phyloP scores from a whole-genome alignment of 2,113 vertebrate species.

The Periophthalmus modestus region DNA sequence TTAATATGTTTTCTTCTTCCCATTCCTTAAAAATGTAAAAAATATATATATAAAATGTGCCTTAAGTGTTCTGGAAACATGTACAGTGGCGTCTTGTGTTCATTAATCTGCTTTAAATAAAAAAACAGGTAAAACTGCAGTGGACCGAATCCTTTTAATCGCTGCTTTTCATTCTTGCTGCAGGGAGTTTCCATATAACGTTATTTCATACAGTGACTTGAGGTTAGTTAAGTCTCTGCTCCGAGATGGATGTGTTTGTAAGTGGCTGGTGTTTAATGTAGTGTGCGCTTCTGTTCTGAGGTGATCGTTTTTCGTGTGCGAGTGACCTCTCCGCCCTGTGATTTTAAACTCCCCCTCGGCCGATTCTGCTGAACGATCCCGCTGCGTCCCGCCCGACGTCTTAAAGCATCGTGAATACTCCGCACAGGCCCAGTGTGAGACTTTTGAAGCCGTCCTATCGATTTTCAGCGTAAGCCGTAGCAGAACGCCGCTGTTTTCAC shows the following conservation, averaged over 20 bases:
- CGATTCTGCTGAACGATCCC: neutral
- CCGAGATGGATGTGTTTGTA: neutral
- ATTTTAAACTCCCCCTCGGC: neutral
- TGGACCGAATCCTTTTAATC: no score
- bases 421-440: slow-evolving; percentile 14
- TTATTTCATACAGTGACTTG: neutral
- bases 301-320: neutral
- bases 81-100: no score
- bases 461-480: slow-evolving; percentile 41
- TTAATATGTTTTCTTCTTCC: no score
- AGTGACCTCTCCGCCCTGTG: neutral
- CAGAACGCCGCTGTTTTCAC: slow-evolving; percentile 32
- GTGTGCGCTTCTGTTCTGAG: neutral
- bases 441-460: slow-evolving; percentile 38
- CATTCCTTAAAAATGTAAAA: no score
- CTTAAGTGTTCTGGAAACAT: no score
- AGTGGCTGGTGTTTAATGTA: neutral
- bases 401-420: slow-evolving; percentile 13
- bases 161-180: no score
- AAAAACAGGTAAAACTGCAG: no score
- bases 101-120: no score
- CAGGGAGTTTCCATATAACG: neutral
- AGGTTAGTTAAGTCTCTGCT: neutral
- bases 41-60: no score
- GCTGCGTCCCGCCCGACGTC: neutral